Evolutionary conservation across 2,888 invertebrate genomes (phyloP).

Genomic region (Morpho helenor): DNA sequence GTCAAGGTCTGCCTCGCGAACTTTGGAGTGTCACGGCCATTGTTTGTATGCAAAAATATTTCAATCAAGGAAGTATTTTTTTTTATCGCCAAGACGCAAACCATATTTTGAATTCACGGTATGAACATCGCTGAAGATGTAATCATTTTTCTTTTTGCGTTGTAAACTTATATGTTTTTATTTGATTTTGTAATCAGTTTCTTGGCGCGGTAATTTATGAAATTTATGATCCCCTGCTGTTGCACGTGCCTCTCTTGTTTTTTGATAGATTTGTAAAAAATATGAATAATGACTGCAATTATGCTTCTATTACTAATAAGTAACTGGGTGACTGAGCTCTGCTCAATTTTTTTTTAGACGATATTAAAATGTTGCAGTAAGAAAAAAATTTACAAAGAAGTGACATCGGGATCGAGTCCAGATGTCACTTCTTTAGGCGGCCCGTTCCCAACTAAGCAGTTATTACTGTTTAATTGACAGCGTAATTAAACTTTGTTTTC

Average conservation of each 20-base stretch:
- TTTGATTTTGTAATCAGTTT: not conserved
- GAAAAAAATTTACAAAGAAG: no score
- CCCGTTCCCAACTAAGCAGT: no score
- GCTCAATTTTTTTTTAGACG: no score
- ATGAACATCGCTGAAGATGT: constrained; percentile 22
- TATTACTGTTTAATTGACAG: no score
- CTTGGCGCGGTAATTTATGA: not conserved
- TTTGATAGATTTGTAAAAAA: not conserved
- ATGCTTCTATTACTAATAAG: no score
- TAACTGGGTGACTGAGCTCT: no score
- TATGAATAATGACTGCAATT: not conserved
- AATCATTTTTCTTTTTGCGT: constrained; percentile 1
- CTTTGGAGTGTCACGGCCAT: constrained; percentile 31
- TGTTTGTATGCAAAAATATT: constrained; percentile 39
- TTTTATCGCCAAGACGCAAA: constrained; percentile 29
- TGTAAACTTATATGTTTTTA: not conserved
- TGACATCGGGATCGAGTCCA: no score
- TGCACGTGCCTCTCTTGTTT: not conserved
- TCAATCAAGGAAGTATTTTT: constrained; percentile 47
- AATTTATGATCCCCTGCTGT: not conserved
- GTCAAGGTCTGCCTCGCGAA: constrained; percentile 27
- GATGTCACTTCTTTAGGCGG: no score
- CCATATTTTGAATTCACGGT: constrained; percentile 8
- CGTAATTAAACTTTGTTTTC: no score
- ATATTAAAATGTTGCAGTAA: no score